Base-by-base conservation (phyloP, 2,113 vertebrate species). In the Eurypyga helias region DNA sequence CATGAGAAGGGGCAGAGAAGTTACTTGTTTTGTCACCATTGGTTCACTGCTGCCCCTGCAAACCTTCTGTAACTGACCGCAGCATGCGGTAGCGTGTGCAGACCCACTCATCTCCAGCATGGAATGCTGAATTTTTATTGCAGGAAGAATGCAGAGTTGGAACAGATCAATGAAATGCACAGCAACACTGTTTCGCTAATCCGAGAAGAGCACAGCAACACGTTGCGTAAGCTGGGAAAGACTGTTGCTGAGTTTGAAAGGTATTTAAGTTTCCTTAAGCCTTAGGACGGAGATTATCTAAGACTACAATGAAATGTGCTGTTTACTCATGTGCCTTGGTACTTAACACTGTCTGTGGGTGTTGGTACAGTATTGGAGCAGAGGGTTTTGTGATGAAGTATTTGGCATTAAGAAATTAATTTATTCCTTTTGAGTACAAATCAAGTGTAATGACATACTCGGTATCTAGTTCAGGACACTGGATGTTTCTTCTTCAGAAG, bases 201-300 rank as follows among this genome's bases (percentile, higher is more conserved):
- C 28, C 97, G 98, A 38, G 98, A 99, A 61, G 98, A 97, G 17
- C 97, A 98, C 19, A 89, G 83, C 26, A 93, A 31, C 57, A 96
- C 97, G 0, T 64, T 98, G 36, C 76, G 92, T 57, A 97, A 97
- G 95, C 98, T 99, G n/a, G 98, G 65, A 43, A 93, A 98, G 38
- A 71, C 97, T 64, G 76, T 97, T 69, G 94, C 98, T 45, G 98
- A 99, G 16, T 98, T 99, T 84, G 98, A 99, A 97, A 99, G 98
- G 99, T 99, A 98, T 60, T 69, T 86, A 67, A 81, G 16, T 72
- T 57, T 65, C 4, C 9, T 55, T 51, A 49, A 57, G 12, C 10
- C 18, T 4, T 64, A 29, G 26, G 23, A 18, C 1, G 2, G 12
- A 15, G 6, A 52, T 80, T 72, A 18, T 48, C 5, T 21, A 33